Evolutionary conservation across 2,888 invertebrate genomes (phyloP), one percentile per base, ranked within the genome.

Genomic region (Acrobasis repandana): DNA sequence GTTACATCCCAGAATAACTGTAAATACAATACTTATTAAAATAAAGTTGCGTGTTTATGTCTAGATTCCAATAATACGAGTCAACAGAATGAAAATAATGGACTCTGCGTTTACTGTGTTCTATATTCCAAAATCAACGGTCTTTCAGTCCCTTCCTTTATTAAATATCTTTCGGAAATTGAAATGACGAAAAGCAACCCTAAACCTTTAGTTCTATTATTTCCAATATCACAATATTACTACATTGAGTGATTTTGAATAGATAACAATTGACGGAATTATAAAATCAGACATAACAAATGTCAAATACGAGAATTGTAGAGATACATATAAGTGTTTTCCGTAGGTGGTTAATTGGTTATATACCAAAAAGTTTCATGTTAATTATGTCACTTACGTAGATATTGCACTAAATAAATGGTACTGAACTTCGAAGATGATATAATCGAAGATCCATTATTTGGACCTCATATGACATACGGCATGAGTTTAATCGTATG

Each of bases 121-220:
- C 61, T 68, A 69, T 63, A 68, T 69, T 70, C 66, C 67, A 68
- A 65, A 76, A 71, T 71, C 62, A 70, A 72, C 67, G 69, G 65
- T 65, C 65, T 65, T 60, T 58, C 66, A 65, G 72, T 67, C 77
- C 75, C 66, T 74, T 73, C 76, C 77, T 75, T 75, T 80, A 79
- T 78, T 76, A 75, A 80, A 80, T 75, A 73, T 76, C 72, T 73
- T 70, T 74, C 72, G 77, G 78, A 83, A 81, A 82, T 80, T 81
- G 77, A 75, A 79, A 82, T 80, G 67, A 77, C 73, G 73, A 72
- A 75, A 76, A 74, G 66, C 76, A 70, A 71, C 69, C 68, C 69
- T 69, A 70, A 69, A 65, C 69, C 64, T n/a, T 65, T 67, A 66
- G 59, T 58, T 61, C 71, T 72, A 70, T 75, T 77, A 77, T 74